A percentile compares a stretch with the other conserved stretches of the same genome.
Conservation (phyloP, 2,888 invertebrate genomes). For the Penaeus monodon region DNA sequence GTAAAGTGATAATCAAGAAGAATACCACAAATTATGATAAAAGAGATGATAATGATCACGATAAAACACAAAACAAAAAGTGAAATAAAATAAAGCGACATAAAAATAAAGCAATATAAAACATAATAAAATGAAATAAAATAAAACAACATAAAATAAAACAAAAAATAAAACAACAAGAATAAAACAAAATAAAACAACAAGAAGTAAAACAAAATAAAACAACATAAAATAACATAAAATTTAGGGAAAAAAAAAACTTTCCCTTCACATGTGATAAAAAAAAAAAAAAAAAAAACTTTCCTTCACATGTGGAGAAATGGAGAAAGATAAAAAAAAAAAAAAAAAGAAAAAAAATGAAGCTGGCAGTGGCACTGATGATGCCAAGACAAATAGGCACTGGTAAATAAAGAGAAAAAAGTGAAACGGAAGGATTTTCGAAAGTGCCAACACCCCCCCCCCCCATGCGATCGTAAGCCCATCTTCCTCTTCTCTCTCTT, state of each 20-base stretch:
- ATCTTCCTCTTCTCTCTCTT: background rate
- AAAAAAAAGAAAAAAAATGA: background rate
- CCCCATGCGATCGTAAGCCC: background rate
- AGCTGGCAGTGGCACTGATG: background rate
- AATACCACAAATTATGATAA: too few species aligned
- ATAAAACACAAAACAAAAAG: too few species aligned
- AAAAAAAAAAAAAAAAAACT: background rate
- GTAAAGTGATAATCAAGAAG: too few species aligned
- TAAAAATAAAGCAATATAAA: background rate
- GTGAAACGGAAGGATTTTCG: background rate
- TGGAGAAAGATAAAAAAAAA: background rate
- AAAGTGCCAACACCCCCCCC: background rate
- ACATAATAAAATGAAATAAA: background rate
- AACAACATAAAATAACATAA: too few species aligned
- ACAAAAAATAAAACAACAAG: too few species aligned
- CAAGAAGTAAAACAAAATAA: background rate
- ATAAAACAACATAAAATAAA: too few species aligned
- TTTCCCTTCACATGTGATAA: too few species aligned
- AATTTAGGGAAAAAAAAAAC: too few species aligned
- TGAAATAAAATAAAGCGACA: too few species aligned
- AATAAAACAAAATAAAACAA: too few species aligned
- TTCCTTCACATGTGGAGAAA: background rate
- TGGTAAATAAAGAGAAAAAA: background rate
- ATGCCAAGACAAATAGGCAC: background rate
- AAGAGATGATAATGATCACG: too few species aligned